Evolutionary conservation across 2,113 vertebrate species (phyloP), one percentile per base, ranked within the genome.

Genomic region (Gobio gobio): DNA sequence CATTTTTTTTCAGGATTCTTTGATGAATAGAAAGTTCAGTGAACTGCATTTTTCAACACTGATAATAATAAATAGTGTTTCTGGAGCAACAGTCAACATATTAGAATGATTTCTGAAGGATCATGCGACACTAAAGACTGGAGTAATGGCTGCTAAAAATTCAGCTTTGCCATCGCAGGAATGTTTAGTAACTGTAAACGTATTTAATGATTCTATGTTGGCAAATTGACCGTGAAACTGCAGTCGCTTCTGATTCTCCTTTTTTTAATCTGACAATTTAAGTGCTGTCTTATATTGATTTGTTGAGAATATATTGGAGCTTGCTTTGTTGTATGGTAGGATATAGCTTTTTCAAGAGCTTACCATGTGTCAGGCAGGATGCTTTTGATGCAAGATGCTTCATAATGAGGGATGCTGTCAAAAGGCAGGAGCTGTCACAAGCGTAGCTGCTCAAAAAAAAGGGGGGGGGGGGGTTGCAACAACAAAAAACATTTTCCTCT

Each of bases 341-440:
- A 81, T 83, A 73, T 80, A 83, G 49, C 58, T 88, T 81, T 84
- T 82, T 75, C 78, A 73, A n/a, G 64, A 85, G 73, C 54, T 85
- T 85, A 81, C 78, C 82, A 63, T 83, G 81, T 88, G 87, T 84
- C 87, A 88, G 72, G 54, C 82, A 72, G 83, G 64, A 82, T 63
- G 79, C 49, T 72, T 82, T 82, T 36, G 26, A 81, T 89, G 80
- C 80, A 78, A 86, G 70, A 83, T 76, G 82, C 47, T 59, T 77
- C 78, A 77, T 83, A 84, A 84, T 83, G 64, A 86, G 82, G 26
- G 49, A 83, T 78, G 76, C 29, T 78, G 70, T 84, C 82, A 79
- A 82, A 82, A 86, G 85, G 77, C 85, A 82, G 72, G 70, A 84
- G 77, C 70, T 82, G 85, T 83, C 82, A 84, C 85, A 36, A 51